Evolutionary conservation across 1,140 invertebrate genomes (phyloP), one percentile per base, ranked within the genome.

Genomic region (Teleogryllus occipitalis): DNA sequence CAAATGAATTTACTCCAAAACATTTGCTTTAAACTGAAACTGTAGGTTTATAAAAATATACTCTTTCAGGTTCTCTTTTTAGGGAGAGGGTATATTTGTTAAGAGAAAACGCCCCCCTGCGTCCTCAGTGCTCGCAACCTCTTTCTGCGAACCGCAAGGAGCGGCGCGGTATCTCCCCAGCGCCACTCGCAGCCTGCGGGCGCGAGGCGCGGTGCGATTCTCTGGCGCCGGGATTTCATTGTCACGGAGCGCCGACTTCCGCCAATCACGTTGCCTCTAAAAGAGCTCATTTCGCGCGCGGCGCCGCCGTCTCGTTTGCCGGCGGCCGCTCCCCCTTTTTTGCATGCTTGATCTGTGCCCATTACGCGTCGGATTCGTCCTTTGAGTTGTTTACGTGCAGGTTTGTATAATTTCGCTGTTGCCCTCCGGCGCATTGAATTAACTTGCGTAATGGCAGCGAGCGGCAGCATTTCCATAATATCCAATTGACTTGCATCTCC

Each of bases 321-420:
- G 18, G 0, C 18, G 10, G 10, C 54, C 54, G 18, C 18, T 65
- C 10, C 54, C 18, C 18, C 10, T 18, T 65, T 65, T 65, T 65
- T 65, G 10, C 54, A 18, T 18, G 54, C 54, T 65, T 65, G 54
- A 65, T 65, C 54, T 65, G 54, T 65, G 10, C 54, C 54, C 54
- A 65, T 65, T 65, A 65, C 54, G 54, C 54, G 18, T 10, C 54
- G 18, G 54, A 65, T 65, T 65, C 54, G 54, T 65, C 54, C 54
- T 65, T 65, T 65, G 54, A 65, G 54, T 65, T 65, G 54, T 65
- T 65, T 65, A 65, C 54, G 54, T 65, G 54, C 54, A 65, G 54
- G 54, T 65, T 65, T 65, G 54, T 65, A 65, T 65, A 65, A 65
- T 65, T 65, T 18, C 54, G 54, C 54, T 65, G 54, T 65, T 18